A percentile compares a stretch with the other conserved stretches of the same genome.
These are phyloP conservation scores for Planiliza haematocheilus DNA, from an alignment of 2,113 vertebrate species.

Conservation along the genomic window DNA sequence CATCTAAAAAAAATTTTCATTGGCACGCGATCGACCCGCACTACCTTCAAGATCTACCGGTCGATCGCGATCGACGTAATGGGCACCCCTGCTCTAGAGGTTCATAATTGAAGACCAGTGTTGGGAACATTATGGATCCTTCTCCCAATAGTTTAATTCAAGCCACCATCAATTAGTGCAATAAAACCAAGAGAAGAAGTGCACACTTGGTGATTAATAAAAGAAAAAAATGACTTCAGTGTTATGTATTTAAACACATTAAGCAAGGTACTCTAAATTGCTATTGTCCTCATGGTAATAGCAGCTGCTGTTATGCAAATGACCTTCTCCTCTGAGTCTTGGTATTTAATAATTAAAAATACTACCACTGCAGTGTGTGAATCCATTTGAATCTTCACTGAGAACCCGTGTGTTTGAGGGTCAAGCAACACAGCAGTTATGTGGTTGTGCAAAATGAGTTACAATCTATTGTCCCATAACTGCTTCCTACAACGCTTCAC, in stretches of 20 bases:
- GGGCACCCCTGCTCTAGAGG: too few species aligned
- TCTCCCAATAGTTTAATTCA: constrained; percentile 35
- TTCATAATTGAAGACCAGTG: constrained; percentile 7
- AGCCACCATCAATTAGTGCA: constrained; percentile 19
- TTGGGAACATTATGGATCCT: constrained; percentile 27
- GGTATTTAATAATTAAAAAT: too few species aligned
- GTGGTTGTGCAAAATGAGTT: constrained; percentile 15
- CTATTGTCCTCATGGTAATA: not conserved
- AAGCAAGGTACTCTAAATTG: not conserved
- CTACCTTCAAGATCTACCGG: too few species aligned
- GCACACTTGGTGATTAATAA: not conserved
- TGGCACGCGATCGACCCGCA: too few species aligned
- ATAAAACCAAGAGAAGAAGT: constrained; percentile 8
- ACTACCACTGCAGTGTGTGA: not conserved
- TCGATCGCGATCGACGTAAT: too few species aligned
- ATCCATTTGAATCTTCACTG: not conserved
- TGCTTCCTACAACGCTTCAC: too few species aligned
- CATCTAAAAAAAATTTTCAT: too few species aligned
- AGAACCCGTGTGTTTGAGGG: not conserved
- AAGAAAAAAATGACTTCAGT: too few species aligned
- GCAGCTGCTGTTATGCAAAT: constrained; percentile 5
- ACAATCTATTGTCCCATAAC: too few species aligned
- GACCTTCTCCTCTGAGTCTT: not conserved
- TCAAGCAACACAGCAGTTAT: constrained; percentile 3
- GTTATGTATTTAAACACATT: too few species aligned